A percentile compares a stretch with the other conserved stretches of the same genome.
These are phyloP conservation scores for Lethrus apterus DNA, from an alignment of 1,140 invertebrate genomes.

Conservation along the genomic window DNA sequence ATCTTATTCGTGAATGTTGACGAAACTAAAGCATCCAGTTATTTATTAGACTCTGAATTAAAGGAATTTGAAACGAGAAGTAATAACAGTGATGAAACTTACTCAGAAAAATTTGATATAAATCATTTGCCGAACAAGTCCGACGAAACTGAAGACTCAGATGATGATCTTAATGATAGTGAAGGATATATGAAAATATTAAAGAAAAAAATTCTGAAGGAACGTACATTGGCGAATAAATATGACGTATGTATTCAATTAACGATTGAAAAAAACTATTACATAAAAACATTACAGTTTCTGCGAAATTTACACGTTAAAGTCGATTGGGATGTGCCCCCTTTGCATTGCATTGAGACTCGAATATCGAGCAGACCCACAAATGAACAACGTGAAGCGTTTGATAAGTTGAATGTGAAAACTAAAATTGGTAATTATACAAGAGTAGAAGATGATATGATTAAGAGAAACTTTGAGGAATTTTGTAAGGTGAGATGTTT, in stretches of 20 bases:
- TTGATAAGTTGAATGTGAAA: slow-evolving; percentile 1
- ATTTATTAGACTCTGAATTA: not conserved
- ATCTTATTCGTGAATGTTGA: too few relatives aligned
- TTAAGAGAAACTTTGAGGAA: slow-evolving; percentile 3
- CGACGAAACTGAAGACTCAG: slow-evolving; percentile 3
- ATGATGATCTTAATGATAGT: not conserved
- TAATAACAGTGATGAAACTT: not conserved
- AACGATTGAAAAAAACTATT: not conserved
- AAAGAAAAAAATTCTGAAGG: slow-evolving; percentile 2
- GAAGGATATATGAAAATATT: slow-evolving; percentile 3
- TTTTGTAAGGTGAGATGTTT: slow-evolving; percentile 3
- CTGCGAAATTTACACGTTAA: not conserved
- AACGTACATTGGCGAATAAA: not conserved
- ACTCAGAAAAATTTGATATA: not conserved
- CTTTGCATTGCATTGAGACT: slow-evolving; percentile 5
- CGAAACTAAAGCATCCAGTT: not conserved
- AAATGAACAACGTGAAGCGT: not conserved
- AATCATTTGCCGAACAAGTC: not conserved
- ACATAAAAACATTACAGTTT: not conserved
- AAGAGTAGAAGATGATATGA: not conserved
- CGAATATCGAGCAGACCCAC: slow-evolving; percentile 2
- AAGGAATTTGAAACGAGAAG: not conserved
- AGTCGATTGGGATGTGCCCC: not conserved
- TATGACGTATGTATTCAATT: not conserved
- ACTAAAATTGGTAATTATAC: not conserved